phyloP scores from a whole-genome alignment of 2,888 invertebrate species.

The Bhutanitis thaidina region DNA sequence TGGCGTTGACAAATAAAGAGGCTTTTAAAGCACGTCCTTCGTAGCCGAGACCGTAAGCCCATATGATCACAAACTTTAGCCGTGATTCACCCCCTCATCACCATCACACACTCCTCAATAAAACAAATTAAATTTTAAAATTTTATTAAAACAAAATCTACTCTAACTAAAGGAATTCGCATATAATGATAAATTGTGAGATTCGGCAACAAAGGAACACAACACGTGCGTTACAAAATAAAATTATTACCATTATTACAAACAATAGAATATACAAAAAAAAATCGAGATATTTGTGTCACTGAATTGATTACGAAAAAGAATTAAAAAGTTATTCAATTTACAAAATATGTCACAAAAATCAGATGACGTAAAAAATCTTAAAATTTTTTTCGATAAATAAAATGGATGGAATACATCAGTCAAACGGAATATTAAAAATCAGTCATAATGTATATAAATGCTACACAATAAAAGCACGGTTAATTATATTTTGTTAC shows the following conservation, averaged over 20 bases:
- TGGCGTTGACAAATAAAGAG: too few species aligned
- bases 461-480: too few species aligned
- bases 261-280: too few species aligned
- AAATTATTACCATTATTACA: slow-evolving; percentile 1
- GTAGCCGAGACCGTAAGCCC: too few species aligned
- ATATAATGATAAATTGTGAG: slow-evolving; percentile 5
- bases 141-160: slow-evolving; percentile 19
- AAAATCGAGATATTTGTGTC: too few species aligned
- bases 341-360: background rate
- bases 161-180: slow-evolving; percentile 7
- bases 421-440: background rate
- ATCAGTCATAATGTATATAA: background rate
- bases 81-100: too few species aligned
- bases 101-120: too few species aligned
- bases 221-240: background rate
- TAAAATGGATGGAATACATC: background rate
- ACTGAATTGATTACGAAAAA: too few species aligned
- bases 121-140: background rate
- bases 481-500: too few species aligned
- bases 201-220: slow-evolving; percentile 3
- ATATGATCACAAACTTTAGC: too few species aligned
- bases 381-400: background rate
- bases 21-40: too few species aligned
- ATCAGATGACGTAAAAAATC: background rate
- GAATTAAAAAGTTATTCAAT: too few species aligned